phyloP scores from a whole-genome alignment of 2,888 invertebrate species.

The Elmis aenea region DNA sequence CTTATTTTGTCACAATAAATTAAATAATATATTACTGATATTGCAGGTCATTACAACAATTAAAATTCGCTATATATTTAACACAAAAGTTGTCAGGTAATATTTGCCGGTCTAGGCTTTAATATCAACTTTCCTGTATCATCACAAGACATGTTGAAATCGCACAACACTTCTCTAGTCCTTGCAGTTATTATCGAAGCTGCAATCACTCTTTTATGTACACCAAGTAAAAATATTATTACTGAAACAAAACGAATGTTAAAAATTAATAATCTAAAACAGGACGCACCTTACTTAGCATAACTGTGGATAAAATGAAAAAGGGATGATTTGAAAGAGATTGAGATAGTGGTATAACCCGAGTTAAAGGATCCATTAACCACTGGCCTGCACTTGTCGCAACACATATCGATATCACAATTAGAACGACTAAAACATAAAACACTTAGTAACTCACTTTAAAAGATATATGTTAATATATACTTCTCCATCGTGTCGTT shows the following conservation, averaged over 20 bases:
- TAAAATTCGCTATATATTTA: too few relatives aligned
- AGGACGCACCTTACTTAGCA: slow-evolving; percentile 59
- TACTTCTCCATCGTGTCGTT: slow-evolving; percentile 93
- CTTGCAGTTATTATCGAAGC: slow-evolving; percentile 93
- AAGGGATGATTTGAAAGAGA: slow-evolving; percentile 92
- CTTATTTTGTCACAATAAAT: too few relatives aligned
- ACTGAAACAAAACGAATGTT: slow-evolving; percentile 50
- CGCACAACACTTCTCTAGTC: slow-evolving; percentile 82
- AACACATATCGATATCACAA: slow-evolving; percentile 82
- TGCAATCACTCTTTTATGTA: slow-evolving; percentile 93
- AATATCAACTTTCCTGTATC: slow-evolving; percentile 94
- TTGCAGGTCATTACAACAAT: too few relatives aligned
- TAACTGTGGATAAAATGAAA: slow-evolving; percentile 82
- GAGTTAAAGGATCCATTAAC: slow-evolving; percentile 90
- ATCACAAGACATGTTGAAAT: slow-evolving; percentile 98
- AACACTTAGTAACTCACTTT: slow-evolving; percentile 1
- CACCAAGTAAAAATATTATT: slow-evolving; percentile 82
- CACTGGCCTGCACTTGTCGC: slow-evolving; percentile 95
- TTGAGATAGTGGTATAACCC: slow-evolving; percentile 85
- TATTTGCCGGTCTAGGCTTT: slow-evolving; percentile 71
- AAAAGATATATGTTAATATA: slow-evolving; percentile 33
- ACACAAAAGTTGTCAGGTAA: slow-evolving; percentile 39
- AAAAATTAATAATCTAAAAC: background rate
- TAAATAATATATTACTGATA: too few relatives aligned
- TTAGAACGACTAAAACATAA: slow-evolving; percentile 74